Conservation (phyloP, 1,140 invertebrate species). For the Bombus impatiens region DNA sequence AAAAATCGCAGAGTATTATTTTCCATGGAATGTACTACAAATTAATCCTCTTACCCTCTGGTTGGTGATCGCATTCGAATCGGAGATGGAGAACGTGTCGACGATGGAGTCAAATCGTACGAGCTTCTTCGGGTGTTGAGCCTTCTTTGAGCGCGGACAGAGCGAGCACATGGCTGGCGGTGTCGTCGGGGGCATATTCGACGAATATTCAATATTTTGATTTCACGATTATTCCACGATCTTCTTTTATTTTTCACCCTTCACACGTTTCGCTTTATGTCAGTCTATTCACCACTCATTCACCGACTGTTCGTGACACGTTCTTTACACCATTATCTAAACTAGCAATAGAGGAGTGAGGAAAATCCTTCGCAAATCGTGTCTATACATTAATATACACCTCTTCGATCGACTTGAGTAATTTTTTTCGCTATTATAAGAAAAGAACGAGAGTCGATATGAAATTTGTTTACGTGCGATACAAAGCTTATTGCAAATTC, state of each 20-base stretch:
- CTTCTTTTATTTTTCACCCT: conserved; percentile 13
- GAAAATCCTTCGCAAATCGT: background rate
- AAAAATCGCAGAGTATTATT: too few species aligned
- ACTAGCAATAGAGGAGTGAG: too few species aligned
- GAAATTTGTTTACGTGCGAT: conserved; percentile 3
- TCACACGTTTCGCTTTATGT: conserved; percentile 1
- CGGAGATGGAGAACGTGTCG: conserved; percentile 85
- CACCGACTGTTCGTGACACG: too few species aligned
- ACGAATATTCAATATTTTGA: conserved; percentile 50
- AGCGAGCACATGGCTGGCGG: conserved; percentile 84
- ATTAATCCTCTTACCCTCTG: conserved; percentile 81
- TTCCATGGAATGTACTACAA: background rate
- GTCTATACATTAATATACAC: background rate
- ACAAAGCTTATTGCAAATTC: conserved; percentile 17
- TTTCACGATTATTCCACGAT: conserved; percentile 39
- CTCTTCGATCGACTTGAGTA: background rate
- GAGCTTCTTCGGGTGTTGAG: conserved; percentile 82
- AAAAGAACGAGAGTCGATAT: background rate
- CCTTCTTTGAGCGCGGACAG: conserved; percentile 83
- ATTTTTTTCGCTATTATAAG: background rate
- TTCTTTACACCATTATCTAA: background rate
- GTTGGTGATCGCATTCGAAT: conserved; percentile 78
- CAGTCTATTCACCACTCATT: background rate
- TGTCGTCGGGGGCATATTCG: conserved; percentile 79
- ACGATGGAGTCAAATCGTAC: conserved; percentile 85